phyloP scores from a whole-genome alignment of 1,140 invertebrate genomes.

The Pteromalus puparum region DNA sequence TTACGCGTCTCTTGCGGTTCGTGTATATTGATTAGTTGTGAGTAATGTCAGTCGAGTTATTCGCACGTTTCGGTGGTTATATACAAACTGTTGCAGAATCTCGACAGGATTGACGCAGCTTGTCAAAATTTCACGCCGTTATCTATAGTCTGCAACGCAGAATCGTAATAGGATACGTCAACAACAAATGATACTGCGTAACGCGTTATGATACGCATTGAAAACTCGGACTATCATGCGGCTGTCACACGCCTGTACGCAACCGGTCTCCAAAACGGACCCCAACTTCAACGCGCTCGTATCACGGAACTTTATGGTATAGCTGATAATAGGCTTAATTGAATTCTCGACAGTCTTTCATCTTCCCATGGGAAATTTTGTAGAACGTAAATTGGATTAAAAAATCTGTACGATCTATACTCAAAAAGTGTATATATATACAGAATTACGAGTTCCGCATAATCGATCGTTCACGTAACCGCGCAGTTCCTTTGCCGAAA shows the following conservation, averaged over 20 bases:
- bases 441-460: too few species aligned
- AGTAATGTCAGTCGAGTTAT: too few species aligned
- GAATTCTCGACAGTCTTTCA: too few species aligned
- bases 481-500: neutral
- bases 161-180: neutral
- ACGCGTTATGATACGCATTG: neutral
- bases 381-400: too few species aligned
- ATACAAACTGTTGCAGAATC: neutral
- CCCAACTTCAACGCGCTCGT: neutral
- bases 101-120: too few species aligned
- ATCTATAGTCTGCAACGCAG: neutral
- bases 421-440: too few species aligned
- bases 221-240: neutral
- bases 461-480: too few species aligned
- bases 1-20: too few species aligned
- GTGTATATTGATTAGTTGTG: neutral
- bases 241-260: neutral
- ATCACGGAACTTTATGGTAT: neutral
- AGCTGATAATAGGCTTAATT: too few species aligned
- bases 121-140: neutral
- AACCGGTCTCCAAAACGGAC: neutral
- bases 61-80: too few species aligned
- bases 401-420: too few species aligned
- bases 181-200: neutral
- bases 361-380: too few species aligned